A percentile compares a stretch with the other conserved stretches of the same genome.
Conservation (phyloP, 2,113 vertebrate genomes). For the Callionymus lyra region DNA sequence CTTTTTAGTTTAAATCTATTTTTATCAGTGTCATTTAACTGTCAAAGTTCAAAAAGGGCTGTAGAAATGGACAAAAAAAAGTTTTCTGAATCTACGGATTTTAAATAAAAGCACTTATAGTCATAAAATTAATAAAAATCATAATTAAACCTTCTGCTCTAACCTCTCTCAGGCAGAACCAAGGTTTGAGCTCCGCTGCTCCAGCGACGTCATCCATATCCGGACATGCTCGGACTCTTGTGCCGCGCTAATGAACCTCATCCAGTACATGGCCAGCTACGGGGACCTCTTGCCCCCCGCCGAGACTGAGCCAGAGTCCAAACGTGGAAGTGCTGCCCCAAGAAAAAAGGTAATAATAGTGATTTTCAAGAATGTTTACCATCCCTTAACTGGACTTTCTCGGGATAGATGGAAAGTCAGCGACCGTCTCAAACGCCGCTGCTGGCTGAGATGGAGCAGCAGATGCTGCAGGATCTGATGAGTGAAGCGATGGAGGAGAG, state of each 20-base stretch:
- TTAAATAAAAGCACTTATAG: too few relatives aligned
- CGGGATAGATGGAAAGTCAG: conserved; percentile 65
- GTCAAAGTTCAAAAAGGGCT: not conserved
- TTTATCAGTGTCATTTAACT: too few relatives aligned
- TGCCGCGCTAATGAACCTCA: conserved; percentile 95
- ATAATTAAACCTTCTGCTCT: not conserved
- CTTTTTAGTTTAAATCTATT: too few relatives aligned
- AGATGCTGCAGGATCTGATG: conserved; percentile 92
- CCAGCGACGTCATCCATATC: conserved; percentile 92
- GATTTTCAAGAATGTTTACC: too few relatives aligned
- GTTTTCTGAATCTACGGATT: too few relatives aligned
- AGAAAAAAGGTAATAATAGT: conserved; percentile 70
- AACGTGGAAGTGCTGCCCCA: conserved; percentile 61
- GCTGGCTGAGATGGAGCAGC: conserved; percentile 87
- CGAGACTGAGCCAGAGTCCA: conserved; percentile 66
- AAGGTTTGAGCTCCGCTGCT: conserved; percentile 89
- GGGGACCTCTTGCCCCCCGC: conserved; percentile 79
- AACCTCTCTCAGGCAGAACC: conserved; percentile 70
- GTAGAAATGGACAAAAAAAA: not conserved
- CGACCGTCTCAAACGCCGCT: conserved; percentile 65
- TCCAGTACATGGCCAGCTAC: conserved; percentile 93
- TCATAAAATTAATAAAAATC: too few relatives aligned
- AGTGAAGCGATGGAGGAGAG: conserved; percentile 96
- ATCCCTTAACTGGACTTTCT: conserved; percentile 11
- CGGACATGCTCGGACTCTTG: conserved; percentile 92